These are phyloP conservation scores for Aythya baeri DNA, from an alignment of 2,113 vertebrate genomes.

Conservation along the genomic window DNA sequence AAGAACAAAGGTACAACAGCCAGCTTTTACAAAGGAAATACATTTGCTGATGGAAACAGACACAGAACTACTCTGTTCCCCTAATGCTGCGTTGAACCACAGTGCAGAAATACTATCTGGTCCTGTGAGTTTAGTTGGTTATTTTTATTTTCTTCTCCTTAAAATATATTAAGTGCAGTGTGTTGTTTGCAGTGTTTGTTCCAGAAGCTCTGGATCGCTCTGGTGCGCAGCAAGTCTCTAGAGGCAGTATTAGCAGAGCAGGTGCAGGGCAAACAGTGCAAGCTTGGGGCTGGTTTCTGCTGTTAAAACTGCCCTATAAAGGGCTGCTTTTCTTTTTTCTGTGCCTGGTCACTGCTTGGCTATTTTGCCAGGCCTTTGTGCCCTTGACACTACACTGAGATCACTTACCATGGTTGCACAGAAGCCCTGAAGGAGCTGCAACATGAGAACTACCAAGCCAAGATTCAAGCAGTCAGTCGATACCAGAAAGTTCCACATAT, in stretches of 20 bases:
- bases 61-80: background rate
- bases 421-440: background rate
- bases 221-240: background rate
- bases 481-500: fast-evolving
- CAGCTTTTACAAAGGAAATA: background rate
- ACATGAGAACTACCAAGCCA: background rate
- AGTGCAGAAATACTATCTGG: background rate
- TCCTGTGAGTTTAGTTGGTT: background rate
- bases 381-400: background rate
- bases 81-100: background rate
- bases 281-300: background rate
- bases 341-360: fast-evolving
- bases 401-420: background rate
- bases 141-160: background rate
- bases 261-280: background rate
- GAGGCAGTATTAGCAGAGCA: fast-evolving
- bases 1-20: background rate
- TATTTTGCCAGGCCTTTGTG: fast-evolving
- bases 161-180: background rate
- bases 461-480: background rate
- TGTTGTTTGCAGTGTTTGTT: background rate
- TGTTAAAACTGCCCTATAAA: background rate
- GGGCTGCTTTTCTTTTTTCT: background rate
- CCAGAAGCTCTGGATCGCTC: background rate
- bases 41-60: background rate